Percentiles rank a stretch among this genome's conserved stretches.
Conservation (phyloP, 2,113 vertebrate genomes). For the Pangasianodon gigas region DNA sequence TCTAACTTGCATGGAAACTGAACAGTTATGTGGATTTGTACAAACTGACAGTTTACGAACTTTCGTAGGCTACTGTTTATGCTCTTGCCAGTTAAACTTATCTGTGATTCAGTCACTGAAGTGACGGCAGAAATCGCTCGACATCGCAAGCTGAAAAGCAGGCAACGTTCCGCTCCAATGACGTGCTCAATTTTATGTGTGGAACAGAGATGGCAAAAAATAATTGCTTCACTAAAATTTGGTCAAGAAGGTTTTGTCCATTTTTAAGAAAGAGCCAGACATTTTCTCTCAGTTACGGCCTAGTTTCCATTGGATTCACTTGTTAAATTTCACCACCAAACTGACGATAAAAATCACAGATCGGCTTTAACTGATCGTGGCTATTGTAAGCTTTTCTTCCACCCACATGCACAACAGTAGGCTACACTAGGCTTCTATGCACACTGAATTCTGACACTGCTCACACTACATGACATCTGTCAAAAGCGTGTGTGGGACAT, state of each 20-base stretch:
- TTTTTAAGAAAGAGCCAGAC: background rate
- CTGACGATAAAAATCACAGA: background rate
- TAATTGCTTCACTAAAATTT: background rate
- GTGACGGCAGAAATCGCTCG: background rate
- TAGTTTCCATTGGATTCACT: background rate
- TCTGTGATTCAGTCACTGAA: background rate
- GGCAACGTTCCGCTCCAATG: background rate
- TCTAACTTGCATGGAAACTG: background rate
- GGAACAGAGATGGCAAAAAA: background rate
- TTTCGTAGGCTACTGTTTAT: background rate
- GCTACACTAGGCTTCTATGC: background rate
- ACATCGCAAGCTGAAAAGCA: background rate
- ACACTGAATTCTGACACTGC: background rate
- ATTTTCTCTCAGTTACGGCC: background rate
- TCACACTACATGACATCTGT: background rate
- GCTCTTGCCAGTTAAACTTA: background rate
- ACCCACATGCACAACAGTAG: background rate
- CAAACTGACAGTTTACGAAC: background rate
- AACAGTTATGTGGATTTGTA: background rate
- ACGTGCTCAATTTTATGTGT: background rate
- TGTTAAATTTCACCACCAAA: background rate
- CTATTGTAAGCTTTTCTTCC: background rate
- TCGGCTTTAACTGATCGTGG: background rate
- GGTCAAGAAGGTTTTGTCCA: background rate
- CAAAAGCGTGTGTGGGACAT: background rate